Percentiles rank a stretch among this genome's conserved stretches.
Conservation (phyloP, 2,888 invertebrate genomes). For the Drepana falcataria region DNA sequence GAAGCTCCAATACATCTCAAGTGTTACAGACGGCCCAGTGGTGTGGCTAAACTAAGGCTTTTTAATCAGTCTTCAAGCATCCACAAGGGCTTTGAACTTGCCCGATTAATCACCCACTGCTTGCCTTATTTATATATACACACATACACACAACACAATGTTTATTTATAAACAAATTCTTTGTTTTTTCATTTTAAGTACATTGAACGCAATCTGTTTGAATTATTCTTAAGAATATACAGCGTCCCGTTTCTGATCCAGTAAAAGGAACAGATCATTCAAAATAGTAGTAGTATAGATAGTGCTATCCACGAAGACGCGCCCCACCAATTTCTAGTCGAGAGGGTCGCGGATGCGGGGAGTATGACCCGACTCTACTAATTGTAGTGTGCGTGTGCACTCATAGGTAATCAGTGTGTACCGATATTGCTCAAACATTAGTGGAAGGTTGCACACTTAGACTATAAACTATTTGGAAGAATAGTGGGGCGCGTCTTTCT, state of each 20-base stretch:
- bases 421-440: too few relatives aligned
- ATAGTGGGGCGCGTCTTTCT: too few relatives aligned
- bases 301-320: too few relatives aligned
- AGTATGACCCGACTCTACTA: too few relatives aligned
- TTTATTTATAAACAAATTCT: not conserved
- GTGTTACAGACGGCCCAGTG: slow-evolving; percentile 59
- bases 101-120: slow-evolving; percentile 52
- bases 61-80: slow-evolving; percentile 55
- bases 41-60: slow-evolving; percentile 51
- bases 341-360: too few relatives aligned
- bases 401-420: too few relatives aligned
- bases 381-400: too few relatives aligned
- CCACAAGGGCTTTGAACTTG: slow-evolving; percentile 60
- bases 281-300: too few relatives aligned
- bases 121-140: slow-evolving; percentile 28
- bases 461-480: too few relatives aligned
- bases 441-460: too few relatives aligned
- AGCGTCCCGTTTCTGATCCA: not conserved
- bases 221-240: not conserved
- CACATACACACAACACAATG: slow-evolving; percentile 8
- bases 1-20: slow-evolving; percentile 49
- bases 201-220: not conserved
- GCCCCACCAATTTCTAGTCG: too few relatives aligned
- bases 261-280: too few relatives aligned
- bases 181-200: not conserved